These are phyloP conservation scores for Chymomyza procnemis DNA, from an alignment of 2,888 invertebrate species.

Conservation along the genomic window DNA sequence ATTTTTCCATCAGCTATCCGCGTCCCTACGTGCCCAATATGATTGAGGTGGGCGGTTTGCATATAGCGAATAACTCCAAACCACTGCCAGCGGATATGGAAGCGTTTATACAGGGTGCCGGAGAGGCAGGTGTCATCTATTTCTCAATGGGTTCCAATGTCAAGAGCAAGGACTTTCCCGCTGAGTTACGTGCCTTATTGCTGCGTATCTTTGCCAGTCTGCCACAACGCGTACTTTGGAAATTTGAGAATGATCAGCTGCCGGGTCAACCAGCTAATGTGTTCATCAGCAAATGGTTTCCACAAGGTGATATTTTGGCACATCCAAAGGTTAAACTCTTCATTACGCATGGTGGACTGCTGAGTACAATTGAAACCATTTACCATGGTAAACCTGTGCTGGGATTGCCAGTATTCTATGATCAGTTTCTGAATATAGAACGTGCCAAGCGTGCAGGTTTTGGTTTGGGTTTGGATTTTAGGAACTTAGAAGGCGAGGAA, in stretches of 20 bases:
- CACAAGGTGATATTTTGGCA: slow-evolving; percentile 78
- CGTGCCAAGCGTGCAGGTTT: slow-evolving; percentile 77
- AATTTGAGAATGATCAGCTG: slow-evolving; percentile 76
- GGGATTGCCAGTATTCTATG: slow-evolving; percentile 79
- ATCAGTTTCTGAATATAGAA: slow-evolving; percentile 79
- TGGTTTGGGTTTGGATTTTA: slow-evolving; percentile 75
- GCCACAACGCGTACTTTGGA: slow-evolving; percentile 77
- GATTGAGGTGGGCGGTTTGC: slow-evolving; percentile 77
- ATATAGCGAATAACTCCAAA: slow-evolving; percentile 65
- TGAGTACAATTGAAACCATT: slow-evolving; percentile 79
- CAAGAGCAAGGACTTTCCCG: slow-evolving; percentile 60
- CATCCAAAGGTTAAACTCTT: slow-evolving; percentile 79
- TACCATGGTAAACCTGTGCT: slow-evolving; percentile 79
- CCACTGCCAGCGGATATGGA: slow-evolving; percentile 74
- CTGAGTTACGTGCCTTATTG: slow-evolving; percentile 51
- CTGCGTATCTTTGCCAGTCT: slow-evolving; percentile 53
- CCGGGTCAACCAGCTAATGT: slow-evolving; percentile 67
- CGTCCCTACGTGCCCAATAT: slow-evolving; percentile 76
- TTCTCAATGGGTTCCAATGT: slow-evolving; percentile 79
- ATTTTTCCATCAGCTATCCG: slow-evolving; percentile 70
- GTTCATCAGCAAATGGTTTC: slow-evolving; percentile 77
- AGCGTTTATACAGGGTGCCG: slow-evolving; percentile 76
- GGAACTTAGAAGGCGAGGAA: slow-evolving; percentile 67
- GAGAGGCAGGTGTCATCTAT: slow-evolving; percentile 78
- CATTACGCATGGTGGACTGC: slow-evolving; percentile 79